phyloP scores from a whole-genome alignment of 2,888 invertebrate species.

The Drosophila prostipennis region DNA sequence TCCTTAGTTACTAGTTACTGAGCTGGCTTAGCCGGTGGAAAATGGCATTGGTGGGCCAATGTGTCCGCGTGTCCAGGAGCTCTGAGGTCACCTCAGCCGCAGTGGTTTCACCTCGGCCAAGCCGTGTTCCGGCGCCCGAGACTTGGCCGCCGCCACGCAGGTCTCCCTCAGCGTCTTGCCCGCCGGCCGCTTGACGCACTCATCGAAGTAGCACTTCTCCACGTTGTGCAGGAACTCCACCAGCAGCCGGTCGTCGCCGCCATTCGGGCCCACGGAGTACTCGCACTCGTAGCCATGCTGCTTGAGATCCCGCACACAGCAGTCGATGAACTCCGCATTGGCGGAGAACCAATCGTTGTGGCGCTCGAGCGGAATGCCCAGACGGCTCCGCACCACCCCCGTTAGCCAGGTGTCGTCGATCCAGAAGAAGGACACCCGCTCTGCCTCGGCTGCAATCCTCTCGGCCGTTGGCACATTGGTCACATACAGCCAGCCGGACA shows the following conservation, averaged over 20 bases:
- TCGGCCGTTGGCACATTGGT: constrained; percentile 88
- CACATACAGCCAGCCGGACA: constrained; percentile 94
- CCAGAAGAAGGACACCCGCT: constrained; percentile 91
- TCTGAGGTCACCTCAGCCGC: constrained; percentile 65
- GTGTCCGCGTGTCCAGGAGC: background rate
- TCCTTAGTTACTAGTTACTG: constrained; percentile 13
- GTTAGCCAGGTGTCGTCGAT: constrained; percentile 96
- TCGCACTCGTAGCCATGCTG: constrained; percentile 87
- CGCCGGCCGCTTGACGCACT: constrained; percentile 85
- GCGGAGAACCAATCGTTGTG: constrained; percentile 88
- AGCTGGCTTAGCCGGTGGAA: background rate
- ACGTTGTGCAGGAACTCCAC: constrained; percentile 88
- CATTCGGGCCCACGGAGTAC: constrained; percentile 90
- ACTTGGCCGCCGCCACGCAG: constrained; percentile 86
- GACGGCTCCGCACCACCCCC: constrained; percentile 88
- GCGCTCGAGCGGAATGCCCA: constrained; percentile 86
- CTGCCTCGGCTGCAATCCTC: constrained; percentile 86
- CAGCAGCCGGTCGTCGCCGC: constrained; percentile 89
- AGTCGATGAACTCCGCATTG: constrained; percentile 89
- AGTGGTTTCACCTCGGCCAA: constrained; percentile 76
- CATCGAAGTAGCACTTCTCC: constrained; percentile 86
- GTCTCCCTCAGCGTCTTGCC: constrained; percentile 86
- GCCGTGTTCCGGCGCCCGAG: constrained; percentile 80
- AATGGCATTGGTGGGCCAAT: background rate
- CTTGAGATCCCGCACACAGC: constrained; percentile 88